Percentiles rank a stretch among this genome's conserved stretches.
Conservation (phyloP, 2,113 vertebrate genomes). For the Pteruthius melanotis region DNA sequence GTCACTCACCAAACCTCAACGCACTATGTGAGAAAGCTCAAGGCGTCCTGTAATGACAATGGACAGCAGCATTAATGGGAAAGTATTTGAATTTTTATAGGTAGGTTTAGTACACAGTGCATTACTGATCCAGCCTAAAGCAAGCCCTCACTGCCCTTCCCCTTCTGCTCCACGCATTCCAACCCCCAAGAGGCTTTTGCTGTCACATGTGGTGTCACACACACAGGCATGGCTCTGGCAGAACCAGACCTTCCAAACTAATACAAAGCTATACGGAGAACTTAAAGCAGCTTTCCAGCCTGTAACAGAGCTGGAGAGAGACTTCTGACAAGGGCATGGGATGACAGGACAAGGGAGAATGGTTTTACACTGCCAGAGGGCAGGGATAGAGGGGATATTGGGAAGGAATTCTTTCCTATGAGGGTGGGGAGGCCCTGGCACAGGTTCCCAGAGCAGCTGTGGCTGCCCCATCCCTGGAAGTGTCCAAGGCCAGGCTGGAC, state of each 20-base stretch:
- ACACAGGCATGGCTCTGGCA: not conserved
- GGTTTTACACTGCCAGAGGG: not conserved
- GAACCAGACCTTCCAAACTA: not conserved
- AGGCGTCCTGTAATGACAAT: not conserved
- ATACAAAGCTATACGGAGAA: not conserved
- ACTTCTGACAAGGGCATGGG: too few relatives aligned
- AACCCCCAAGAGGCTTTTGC: not conserved
- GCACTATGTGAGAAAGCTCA: not conserved
- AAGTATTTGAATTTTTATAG: accelerated
- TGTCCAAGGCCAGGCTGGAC: accelerated
- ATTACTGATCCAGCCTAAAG: not conserved
- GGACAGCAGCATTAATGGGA: not conserved
- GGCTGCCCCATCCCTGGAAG: not conserved
- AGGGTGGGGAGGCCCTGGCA: not conserved
- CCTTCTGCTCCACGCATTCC: not conserved
- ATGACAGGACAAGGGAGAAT: not conserved
- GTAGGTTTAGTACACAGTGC: accelerated
- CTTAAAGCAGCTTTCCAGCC: not conserved
- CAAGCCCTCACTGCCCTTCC: not conserved
- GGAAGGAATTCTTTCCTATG: accelerated
- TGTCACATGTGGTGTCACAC: not conserved
- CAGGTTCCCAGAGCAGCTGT: not conserved
- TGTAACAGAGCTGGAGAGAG: not conserved
- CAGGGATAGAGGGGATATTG: not conserved
- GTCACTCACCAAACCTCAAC: not conserved